Percentiles rank a stretch among this genome's conserved stretches.
phyloP scores from a whole-genome alignment of 2,797 vertebrate species.

The Sternotherus odoratus region DNA sequence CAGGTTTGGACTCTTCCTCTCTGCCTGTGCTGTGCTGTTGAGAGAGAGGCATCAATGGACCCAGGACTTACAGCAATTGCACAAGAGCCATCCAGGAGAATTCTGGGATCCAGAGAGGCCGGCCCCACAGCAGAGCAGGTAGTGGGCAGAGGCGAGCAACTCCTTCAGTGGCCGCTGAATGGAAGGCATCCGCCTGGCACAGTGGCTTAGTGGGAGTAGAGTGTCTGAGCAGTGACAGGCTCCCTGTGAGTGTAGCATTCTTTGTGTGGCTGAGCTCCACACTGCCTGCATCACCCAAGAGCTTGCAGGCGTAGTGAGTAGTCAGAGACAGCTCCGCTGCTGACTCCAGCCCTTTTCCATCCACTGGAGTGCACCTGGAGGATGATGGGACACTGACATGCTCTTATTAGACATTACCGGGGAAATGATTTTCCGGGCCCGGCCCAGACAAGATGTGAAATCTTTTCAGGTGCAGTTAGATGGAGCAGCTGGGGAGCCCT shows the following conservation, averaged over 20 bases:
- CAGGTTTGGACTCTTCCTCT: neutral
- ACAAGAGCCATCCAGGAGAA: no score
- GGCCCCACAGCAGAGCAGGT: neutral
- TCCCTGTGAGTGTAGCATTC: conserved; percentile 5
- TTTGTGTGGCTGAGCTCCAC: neutral
- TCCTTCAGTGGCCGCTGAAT: neutral
- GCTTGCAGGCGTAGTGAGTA: conserved; percentile 60
- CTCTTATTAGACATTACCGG: neutral
- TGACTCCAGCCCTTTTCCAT: conserved; percentile 31
- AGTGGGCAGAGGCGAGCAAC: no score
- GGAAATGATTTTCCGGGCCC: conserved; percentile 22
- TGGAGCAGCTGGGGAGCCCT: neutral
- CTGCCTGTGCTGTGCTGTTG: fast-evolving
- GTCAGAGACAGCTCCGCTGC: conserved; percentile 64
- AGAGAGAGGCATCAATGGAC: neutral
- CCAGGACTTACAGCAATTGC: neutral
- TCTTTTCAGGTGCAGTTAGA: neutral
- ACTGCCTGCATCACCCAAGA: conserved; percentile 23
- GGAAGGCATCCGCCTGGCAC: fast-evolving
- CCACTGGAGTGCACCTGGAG: conserved; percentile 19
- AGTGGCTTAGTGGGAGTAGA: neutral
- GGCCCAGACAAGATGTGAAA: neutral
- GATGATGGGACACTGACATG: neutral
- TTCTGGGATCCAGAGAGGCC: neutral
- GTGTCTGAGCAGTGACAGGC: neutral